Base-by-base conservation (phyloP, 1,140 invertebrate genomes). In the Bombus terrestris region DNA sequence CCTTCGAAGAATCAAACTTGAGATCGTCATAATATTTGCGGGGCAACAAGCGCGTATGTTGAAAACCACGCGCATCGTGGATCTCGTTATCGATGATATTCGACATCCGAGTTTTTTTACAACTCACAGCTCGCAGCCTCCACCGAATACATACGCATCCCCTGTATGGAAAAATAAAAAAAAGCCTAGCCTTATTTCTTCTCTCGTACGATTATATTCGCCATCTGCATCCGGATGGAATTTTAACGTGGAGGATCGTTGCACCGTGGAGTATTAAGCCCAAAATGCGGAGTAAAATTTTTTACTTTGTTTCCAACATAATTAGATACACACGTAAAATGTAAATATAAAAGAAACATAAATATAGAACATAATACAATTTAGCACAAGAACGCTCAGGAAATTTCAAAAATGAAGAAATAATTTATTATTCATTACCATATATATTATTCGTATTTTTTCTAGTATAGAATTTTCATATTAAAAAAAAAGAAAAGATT, bases 61-160 rank as follows among this genome's bases (percentile, higher is more conserved):
- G 32, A n/a, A 68, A 35, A 59, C 32, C 3, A n/a, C 6, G 59
- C 10, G 25, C 15, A 62, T 39, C 22, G 32, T 37, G 35, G 1
- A 37, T 78, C 75, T 78, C 75, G 47, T 79, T 79, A 79, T 78
- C 82, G 53, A 32, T 28, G 47, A 41, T n/a, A 9, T 41, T 43
- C 77, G 62, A 79, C 37, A 28, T 82, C 43, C 15, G 22, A 35
- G 32, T 32, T n/a, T 75, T 74, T 47, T 62, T 47, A 28, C 35
- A 25, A 6, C 22, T 37, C 57, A 6, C 47, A 32, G 8, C 18
- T 53, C 47, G 5, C 47, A 22, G 47, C 43, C 32, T 12, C n/a
- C 47, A 18, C 10, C 2, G n/a, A 57, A 28, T 12, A 12, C 10
- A 5, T 18, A n/a, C 74, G 25, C 37, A 22, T 15, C 4, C 13